Base-by-base conservation (phyloP, 30 jellyfish, hydroid and myxozoan species). In the Sanderia malayensis region DNA sequence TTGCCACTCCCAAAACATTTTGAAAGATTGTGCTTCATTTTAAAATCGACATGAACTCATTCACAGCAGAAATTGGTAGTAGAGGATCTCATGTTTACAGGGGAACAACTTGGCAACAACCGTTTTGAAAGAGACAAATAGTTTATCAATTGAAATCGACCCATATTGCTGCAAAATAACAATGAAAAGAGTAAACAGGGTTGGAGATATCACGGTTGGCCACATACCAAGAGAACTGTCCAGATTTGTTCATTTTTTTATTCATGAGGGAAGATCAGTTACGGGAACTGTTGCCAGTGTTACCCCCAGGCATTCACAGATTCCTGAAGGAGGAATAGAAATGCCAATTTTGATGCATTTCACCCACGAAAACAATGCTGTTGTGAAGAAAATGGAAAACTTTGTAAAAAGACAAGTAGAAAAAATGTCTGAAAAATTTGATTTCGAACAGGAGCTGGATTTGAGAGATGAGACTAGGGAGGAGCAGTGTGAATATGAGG, bases 11-110 rank as follows among this genome's bases (percentile, higher is more conserved):
- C 55, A 41, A 41, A 41, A 41, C 15, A 41, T 41, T 41, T 41
- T 41, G 55, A 41, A 41, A 41, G 55, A 41, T 41, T 41, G 55
- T 41, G 55, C 55, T 41, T 41, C 55, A 41, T 62, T 62, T 28
- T 20, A 45, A 15, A 20, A 31, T 31, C 31, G 81, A 28, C 53
- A 71, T 71, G 81, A 0, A 47, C 37, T 44, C 79, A 45, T 71
- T 71, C 80, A 71, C 84, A 71, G 80, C 69, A 0, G 84, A 71
- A 49, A 52, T 1, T 71, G 84, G 84, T 15, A 71, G 80, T 0
- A 46, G 84, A 44, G 81, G 84, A 46, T 71, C 46, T 49, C 84
- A 44, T 46, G 80, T 71, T n/a, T n/a, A n/a, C n/a, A n/a, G n/a
- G n/a, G n/a, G n/a, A n/a, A n/a, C n/a, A n/a, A n/a, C n/a, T n/a